Percentiles rank a stretch among this genome's conserved stretches.
Conservation (phyloP, 2,797 vertebrate species). For the Champsocephalus gunnari region DNA sequence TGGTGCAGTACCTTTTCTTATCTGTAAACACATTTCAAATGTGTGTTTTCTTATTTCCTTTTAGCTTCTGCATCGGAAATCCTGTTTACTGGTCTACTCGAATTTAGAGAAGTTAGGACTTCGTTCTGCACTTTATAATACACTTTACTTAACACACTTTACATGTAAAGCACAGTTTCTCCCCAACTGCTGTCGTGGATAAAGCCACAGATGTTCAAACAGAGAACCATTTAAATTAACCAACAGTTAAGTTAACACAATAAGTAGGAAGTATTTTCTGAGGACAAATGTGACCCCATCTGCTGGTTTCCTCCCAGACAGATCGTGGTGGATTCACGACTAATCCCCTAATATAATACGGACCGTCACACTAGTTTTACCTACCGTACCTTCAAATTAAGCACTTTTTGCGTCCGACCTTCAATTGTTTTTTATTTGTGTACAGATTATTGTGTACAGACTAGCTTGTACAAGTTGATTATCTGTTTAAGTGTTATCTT, state of each 20-base stretch:
- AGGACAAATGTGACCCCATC: background rate
- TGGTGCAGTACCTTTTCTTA: background rate
- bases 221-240: conserved; percentile 2
- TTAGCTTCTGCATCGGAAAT: background rate
- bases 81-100: background rate
- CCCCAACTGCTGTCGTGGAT: background rate
- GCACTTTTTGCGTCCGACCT: background rate
- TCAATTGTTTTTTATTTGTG: conserved; percentile 2
- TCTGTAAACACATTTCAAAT: background rate
- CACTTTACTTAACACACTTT: background rate
- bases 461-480: background rate
- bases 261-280: background rate
- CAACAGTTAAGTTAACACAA: background rate
- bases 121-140: background rate
- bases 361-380: background rate
- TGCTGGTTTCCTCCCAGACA: conserved; percentile 9
- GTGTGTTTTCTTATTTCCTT: background rate
- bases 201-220: background rate
- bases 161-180: background rate
- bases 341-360: background rate
- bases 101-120: background rate
- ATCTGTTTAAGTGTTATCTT: conserved; percentile 9
- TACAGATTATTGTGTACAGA: conserved; percentile 10
- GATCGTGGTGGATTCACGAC: conserved; percentile 10
- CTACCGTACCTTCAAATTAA: background rate